Percentiles rank a stretch among this genome's conserved stretches.
phyloP scores from a whole-genome alignment of 2,113 vertebrate species.

The Cheirogaleus medius region DNA sequence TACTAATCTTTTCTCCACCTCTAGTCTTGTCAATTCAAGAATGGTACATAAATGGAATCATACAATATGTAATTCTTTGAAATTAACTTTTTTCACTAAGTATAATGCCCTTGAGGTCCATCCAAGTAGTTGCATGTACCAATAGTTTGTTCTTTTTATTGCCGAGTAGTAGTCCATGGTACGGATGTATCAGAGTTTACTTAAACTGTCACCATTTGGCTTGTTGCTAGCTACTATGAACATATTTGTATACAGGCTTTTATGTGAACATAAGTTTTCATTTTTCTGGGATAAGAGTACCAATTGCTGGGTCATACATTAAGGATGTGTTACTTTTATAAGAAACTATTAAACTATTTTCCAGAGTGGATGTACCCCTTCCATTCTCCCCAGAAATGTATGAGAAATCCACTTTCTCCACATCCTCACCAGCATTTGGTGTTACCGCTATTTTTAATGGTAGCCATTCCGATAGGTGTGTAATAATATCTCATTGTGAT shows the following conservation, averaged over 20 bases:
- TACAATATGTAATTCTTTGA: neutral
- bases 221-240: neutral
- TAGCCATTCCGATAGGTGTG: neutral
- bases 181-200: too few relatives aligned
- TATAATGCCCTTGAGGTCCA: neutral
- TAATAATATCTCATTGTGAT: neutral
- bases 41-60: neutral
- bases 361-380: neutral
- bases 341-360: neutral
- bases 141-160: neutral
- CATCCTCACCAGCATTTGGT: neutral
- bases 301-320: neutral
- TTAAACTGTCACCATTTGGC: neutral
- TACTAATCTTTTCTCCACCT: neutral
- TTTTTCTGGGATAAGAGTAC: neutral
- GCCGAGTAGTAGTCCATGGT: neutral
- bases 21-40: neutral
- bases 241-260: neutral
- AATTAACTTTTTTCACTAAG: neutral
- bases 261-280: neutral
- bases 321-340: neutral
- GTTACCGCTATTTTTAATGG: neutral
- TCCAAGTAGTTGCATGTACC: rapidly evolving
- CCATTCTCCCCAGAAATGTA: too few relatives aligned
- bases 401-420: neutral